phyloP scores from a whole-genome alignment of 2,797 vertebrate species.

The Chrysolophus pictus region DNA sequence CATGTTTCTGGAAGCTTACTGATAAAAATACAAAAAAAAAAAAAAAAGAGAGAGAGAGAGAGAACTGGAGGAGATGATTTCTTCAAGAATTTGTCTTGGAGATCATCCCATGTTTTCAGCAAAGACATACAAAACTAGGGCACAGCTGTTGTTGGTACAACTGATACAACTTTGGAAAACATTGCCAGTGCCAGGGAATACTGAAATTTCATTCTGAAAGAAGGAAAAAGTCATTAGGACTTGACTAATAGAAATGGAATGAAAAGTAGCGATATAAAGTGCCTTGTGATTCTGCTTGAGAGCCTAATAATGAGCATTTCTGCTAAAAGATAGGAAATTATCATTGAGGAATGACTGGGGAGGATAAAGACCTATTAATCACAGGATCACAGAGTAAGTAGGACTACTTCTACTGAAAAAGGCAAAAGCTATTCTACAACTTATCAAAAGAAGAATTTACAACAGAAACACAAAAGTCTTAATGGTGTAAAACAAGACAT shows the following conservation, averaged over 20 bases:
- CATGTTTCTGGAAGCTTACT: background rate
- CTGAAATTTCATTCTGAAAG: background rate
- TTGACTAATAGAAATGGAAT: background rate
- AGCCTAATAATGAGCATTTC: background rate
- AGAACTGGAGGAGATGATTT: background rate
- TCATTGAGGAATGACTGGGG: background rate
- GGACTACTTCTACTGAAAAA: background rate
- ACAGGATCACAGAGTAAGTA: background rate
- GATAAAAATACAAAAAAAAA: background rate
- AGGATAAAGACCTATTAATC: conserved; percentile 15
- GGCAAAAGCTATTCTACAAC: conserved; percentile 8
- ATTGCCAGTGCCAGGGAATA: background rate
- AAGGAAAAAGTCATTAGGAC: background rate
- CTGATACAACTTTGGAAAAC: background rate
- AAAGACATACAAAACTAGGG: background rate
- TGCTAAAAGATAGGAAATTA: conserved; percentile 19
- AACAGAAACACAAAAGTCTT: background rate
- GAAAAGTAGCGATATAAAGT: background rate
- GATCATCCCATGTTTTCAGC: background rate
- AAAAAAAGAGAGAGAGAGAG: background rate
- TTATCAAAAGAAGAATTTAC: conserved; percentile 12
- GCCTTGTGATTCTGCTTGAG: background rate
- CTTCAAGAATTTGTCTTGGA: background rate
- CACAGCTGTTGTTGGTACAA: rapidly evolving
- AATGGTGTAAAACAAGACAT: background rate